Conservation (phyloP, 2,113 vertebrate genomes). For the Prolemur simus region DNA sequence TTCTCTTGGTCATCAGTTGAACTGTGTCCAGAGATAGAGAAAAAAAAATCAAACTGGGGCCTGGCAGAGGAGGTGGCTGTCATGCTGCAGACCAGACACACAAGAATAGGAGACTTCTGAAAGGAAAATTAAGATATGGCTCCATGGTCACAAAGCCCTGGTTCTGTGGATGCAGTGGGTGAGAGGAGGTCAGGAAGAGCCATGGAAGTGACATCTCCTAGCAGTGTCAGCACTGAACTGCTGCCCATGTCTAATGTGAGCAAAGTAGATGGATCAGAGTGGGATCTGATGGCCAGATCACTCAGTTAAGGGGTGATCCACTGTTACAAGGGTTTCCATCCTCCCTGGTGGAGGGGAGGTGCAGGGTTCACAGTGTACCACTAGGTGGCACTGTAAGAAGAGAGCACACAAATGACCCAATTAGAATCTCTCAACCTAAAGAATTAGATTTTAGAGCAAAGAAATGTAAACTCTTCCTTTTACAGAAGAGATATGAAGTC, state of each 20-base stretch:
- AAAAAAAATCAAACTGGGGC: background rate
- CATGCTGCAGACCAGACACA: background rate
- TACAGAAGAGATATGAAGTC: background rate
- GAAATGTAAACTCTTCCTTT: background rate
- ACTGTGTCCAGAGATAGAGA: background rate
- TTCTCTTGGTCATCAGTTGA: background rate
- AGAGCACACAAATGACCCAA: background rate
- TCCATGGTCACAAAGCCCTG: background rate
- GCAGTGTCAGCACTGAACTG: background rate
- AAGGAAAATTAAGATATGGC: background rate
- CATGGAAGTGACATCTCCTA: background rate
- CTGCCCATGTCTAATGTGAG: background rate
- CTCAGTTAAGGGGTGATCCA: background rate
- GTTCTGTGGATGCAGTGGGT: background rate
- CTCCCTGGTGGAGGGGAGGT: background rate
- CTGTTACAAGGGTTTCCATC: background rate
- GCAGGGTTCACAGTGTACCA: background rate
- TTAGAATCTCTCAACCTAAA: background rate
- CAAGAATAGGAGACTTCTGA: background rate
- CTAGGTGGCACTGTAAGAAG: slow-evolving; percentile 52
- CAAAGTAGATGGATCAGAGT: background rate
- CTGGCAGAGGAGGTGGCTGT: background rate
- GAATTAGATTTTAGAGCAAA: background rate
- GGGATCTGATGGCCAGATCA: background rate
- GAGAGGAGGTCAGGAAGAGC: background rate